A percentile compares a stretch with the other conserved stretches of the same genome.
Evolutionary conservation across 1,140 invertebrate genomes (phyloP).

Genomic region (Aporrectodea caliginosa): DNA sequence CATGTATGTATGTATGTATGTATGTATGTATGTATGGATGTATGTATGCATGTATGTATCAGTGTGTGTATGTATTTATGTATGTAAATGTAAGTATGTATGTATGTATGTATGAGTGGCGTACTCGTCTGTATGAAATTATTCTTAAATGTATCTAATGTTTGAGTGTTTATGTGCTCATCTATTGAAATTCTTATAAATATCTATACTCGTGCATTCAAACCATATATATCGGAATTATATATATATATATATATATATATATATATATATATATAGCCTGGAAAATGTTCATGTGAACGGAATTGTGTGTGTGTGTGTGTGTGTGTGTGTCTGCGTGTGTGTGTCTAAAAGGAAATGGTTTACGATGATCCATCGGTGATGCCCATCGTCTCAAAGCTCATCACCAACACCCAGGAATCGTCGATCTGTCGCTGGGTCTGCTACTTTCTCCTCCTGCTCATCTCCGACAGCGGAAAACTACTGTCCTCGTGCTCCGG

Average conservation of each 20-base stretch:
- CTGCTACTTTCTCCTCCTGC: neutral
- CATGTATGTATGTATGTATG: conserved; percentile 1
- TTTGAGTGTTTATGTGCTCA: too few relatives aligned
- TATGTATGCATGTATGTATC: conserved; percentile 23
- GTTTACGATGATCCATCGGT: neutral
- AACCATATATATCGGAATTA: too few relatives aligned
- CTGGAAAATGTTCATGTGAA: too few relatives aligned
- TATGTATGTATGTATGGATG: conserved; percentile 24
- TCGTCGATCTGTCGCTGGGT: neutral
- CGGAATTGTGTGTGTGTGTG: neutral
- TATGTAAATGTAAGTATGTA: conserved; percentile 29
- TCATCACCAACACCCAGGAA: neutral
- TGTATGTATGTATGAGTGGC: conserved; percentile 16
- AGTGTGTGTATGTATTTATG: conserved; percentile 18
- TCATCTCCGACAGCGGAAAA: neutral
- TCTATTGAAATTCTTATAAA: too few relatives aligned
- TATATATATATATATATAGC: too few relatives aligned
- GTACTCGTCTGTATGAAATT: too few relatives aligned
- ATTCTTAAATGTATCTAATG: too few relatives aligned
- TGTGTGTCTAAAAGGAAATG: neutral
- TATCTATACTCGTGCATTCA: too few relatives aligned
- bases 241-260: too few relatives aligned
- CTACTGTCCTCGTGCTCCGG: neutral
- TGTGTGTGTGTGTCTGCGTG: neutral
- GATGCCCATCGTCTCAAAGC: neutral